Base-by-base conservation (phyloP, 1,140 invertebrate genomes). In the Musca domestica region DNA sequence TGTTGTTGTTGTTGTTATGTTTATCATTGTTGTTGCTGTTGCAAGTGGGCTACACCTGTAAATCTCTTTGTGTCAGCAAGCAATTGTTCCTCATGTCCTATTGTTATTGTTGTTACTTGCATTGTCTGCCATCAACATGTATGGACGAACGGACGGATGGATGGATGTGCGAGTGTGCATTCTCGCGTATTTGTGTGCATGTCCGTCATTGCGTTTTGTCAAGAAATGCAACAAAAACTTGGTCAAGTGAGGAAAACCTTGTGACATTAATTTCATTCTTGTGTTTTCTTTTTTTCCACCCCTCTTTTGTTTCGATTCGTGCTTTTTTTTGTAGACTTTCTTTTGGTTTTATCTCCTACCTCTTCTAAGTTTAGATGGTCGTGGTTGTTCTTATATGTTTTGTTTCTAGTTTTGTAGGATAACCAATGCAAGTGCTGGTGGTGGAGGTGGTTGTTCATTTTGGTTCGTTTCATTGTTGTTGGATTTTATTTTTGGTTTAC, bases 181-280 rank as follows among this genome's bases (percentile, higher is more conserved):
- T 3, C 9, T 3, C 9, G 27, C 27, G 15, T 58, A 5, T 48
- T 10, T n/a, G 15, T 48, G 15, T 48, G 12, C 17, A 15, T 20
- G n/a, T 51, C 17, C 20, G n/a, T 20, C 25, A 27, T 58, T 58
- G 14, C 7, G 23, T 58, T 58, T 61, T 41, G 27, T 61, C 34
- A 61, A 61, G 56, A 61, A 41, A 41, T 41, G 27, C 54, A 58
- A 58, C 23, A 58, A 58, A 61, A 61, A 61, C 56, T 61, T 61
- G 56, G 56, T 61, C 56, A 61, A 61, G 56, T 61, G 56, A 61
- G 56, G 34, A 34, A 19, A 61, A 61, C 56, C 56, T 61, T 61
- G 56, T 61, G 56, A 61, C 56, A 61, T 61, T 61, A 61, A 61
- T 61, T 61, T 56, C 23, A 25, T 56, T 56, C 25, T 56, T 61